These are phyloP conservation scores for Phalera bucephala DNA, from an alignment of 2,888 invertebrate species.

Conservation along the genomic window DNA sequence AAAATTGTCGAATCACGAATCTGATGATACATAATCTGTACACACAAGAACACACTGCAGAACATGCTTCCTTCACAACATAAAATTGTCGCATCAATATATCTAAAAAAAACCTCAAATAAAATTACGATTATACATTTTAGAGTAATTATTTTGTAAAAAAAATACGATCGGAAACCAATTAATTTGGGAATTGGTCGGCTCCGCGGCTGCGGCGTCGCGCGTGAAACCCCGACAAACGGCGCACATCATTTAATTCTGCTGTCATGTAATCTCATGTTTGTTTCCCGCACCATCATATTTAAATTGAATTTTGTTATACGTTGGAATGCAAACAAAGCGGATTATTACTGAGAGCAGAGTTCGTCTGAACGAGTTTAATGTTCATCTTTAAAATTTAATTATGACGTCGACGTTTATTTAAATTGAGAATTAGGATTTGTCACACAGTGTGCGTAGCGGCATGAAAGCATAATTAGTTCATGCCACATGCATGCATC, in stretches of 20 bases:
- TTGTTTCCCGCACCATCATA: conserved; percentile 73
- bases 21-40: no score
- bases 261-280: conserved; percentile 80
- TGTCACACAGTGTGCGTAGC: no score
- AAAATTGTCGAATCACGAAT: no score
- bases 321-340: conserved; percentile 64
- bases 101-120: conserved; percentile 2
- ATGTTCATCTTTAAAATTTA: conserved; percentile 55
- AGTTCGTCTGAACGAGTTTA: conserved; percentile 42
- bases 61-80: conserved; percentile 3
- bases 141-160: conserved; percentile 42
- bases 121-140: conserved; percentile 27
- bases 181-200: conserved; percentile 70
- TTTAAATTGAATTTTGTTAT: conserved; percentile 78
- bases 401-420: conserved; percentile 33
- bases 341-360: conserved; percentile 52
- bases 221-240: conserved; percentile 65
- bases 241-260: conserved; percentile 74
- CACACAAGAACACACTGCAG: not conserved
- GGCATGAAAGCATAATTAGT: no score
- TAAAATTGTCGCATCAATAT: not conserved
- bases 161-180: conserved; percentile 73
- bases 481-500: no score
- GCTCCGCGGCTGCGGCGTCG: conserved; percentile 38
- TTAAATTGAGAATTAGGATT: no score